Base-by-base conservation (phyloP, 2,113 vertebrate genomes). In the Phodopus roborovskii region DNA sequence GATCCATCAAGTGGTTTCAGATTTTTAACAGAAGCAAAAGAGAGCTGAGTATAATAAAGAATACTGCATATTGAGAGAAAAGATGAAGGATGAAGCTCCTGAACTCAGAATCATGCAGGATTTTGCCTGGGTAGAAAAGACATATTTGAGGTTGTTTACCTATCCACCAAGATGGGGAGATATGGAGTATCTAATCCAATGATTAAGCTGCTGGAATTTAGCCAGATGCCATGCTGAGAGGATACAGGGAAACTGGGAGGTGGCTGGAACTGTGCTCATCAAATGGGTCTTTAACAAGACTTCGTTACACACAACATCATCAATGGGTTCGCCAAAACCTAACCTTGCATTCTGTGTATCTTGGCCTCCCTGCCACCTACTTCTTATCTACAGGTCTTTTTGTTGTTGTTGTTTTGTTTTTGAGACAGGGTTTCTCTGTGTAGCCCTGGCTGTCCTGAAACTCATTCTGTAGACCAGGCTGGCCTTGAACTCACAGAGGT, bases 151-250 rank as follows among this genome's bases (percentile, higher is more conserved):
- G 24, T 30, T 13, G 24, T 64, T 36, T 70, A n/a, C 17, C 33
- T 17, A 62, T n/a, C 36, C 20, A 53, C 62, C 17, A 16, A 79
- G 58, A 86, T 7, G 19, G n/a, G 22, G 68, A 87, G 68, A 66
- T 4, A 13, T n/a, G 24, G 1, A 1, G 17, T 26, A 39, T 19
- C 50, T 48, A 2, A 30, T 28, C n/a, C 64, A 3, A 0, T 28
- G 22, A 77, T 4, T 30, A 42, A 90, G 66, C 26, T 86, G 22
- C 33, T 50, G 68, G 75, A 64, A 62, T 28, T 5, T 45, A 6
- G 39, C 39, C 64, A 79, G 70, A 83, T 9, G n/a, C 7, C 42
- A 15, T 33, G 36, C 16, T 4, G 39, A 87, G 13, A 6, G 6
- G 6, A 33, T 1, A 3, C 62, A 75, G 33, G 79, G 10, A 66